Evolutionary conservation across 2,888 invertebrate species (phyloP).

Genomic region (Heliconius hortense): DNA sequence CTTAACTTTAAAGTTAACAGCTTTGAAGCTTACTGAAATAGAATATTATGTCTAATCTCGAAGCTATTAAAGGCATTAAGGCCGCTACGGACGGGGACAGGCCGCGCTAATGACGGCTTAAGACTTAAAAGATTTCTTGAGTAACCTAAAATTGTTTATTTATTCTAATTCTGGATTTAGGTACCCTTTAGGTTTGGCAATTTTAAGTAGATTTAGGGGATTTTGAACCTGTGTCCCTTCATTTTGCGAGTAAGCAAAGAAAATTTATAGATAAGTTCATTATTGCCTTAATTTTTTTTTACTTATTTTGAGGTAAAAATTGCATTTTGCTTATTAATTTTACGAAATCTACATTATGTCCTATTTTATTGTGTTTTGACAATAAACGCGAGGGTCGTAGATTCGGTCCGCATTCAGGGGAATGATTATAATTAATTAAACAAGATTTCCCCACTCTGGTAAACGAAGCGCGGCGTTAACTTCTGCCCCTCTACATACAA

Average conservation of each 20-base stretch:
- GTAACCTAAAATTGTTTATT: slow-evolving; percentile 37
- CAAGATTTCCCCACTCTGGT: too few species aligned
- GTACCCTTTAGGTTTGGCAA: neutral
- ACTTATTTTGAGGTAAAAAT: too few species aligned
- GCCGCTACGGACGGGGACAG: slow-evolving; percentile 30
- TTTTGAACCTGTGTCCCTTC: neutral
- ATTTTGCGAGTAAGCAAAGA: neutral
- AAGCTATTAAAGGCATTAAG: slow-evolving; percentile 37
- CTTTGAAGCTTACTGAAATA: slow-evolving; percentile 10
- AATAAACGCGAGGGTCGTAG: too few species aligned
- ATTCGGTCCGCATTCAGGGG: too few species aligned
- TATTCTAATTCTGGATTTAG: slow-evolving; percentile 33
- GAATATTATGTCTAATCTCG: slow-evolving; percentile 34
- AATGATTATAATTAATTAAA: too few species aligned
- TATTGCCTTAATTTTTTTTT: too few species aligned
- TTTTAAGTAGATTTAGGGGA: neutral
- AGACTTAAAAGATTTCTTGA: slow-evolving; percentile 33
- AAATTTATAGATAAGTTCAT: too few species aligned
- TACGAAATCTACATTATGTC: too few species aligned
- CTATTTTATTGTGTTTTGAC: too few species aligned
- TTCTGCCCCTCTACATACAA: neutral
- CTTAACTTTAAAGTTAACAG: slow-evolving; percentile 12
- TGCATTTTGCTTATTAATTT: too few species aligned
- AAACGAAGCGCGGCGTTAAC: neutral
- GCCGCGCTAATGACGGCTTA: slow-evolving; percentile 34